phyloP scores from a whole-genome alignment of 2,888 invertebrate species.

The Tipula lateralis region DNA sequence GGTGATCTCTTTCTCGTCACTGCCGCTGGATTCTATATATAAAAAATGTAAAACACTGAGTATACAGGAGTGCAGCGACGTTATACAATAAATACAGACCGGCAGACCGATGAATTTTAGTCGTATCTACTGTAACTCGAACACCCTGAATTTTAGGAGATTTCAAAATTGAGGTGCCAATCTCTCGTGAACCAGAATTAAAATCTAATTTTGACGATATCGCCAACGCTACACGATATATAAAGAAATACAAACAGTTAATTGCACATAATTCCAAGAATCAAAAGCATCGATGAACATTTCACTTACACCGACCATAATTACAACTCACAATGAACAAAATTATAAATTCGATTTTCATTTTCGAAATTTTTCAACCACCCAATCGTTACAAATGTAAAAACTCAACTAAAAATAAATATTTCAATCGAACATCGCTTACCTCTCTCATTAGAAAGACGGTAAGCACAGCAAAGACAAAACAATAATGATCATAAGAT shows the following conservation, averaged over 20 bases:
- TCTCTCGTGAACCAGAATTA: slow-evolving; percentile 34
- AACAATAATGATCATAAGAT: not conserved
- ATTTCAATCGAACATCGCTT: not conserved
- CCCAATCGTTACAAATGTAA: slow-evolving; percentile 7
- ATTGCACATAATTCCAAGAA: not conserved
- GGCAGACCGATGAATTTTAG: slow-evolving; percentile 44
- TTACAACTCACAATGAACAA: not conserved
- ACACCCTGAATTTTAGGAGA: slow-evolving; percentile 50
- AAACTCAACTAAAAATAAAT: not conserved
- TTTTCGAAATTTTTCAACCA: not conserved
- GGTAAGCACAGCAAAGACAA: not conserved
- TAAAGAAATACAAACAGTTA: not conserved
- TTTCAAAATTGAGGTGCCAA: slow-evolving; percentile 32
- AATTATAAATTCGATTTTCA: slow-evolving; percentile 2
- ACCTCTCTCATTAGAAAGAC: not conserved
- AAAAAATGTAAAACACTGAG: not conserved
- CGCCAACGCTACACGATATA: not conserved
- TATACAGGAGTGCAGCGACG: not conserved
- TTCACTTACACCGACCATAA: slow-evolving; percentile 6
- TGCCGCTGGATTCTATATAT: slow-evolving; percentile 32
- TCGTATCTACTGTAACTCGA: slow-evolving; percentile 49
- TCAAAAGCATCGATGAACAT: not conserved
- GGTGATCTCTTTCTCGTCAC: slow-evolving; percentile 30
- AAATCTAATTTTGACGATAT: slow-evolving; percentile 42
- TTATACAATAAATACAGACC: slow-evolving; percentile 39